Evolutionary conservation across 2,888 invertebrate species (phyloP).

Genomic region (Andrena trimmerana): DNA sequence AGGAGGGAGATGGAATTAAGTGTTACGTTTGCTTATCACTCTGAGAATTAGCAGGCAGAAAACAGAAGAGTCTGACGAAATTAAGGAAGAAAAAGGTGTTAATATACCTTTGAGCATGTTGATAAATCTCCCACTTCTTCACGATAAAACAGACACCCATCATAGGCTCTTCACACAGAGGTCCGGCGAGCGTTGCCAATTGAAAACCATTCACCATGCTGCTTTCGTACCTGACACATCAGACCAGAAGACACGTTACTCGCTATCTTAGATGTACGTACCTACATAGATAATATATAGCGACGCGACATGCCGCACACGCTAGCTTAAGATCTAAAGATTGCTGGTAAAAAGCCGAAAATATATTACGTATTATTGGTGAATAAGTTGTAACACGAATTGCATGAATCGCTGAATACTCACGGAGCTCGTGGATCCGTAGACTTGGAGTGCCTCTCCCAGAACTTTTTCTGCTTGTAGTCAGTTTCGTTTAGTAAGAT

Average conservation of each 20-base stretch:
- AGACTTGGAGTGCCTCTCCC: conserved; percentile 80
- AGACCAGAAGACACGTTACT: not conserved
- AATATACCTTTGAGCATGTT: conserved; percentile 74
- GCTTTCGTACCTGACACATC: conserved; percentile 87
- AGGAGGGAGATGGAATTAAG: not conserved
- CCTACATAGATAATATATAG: too few relatives aligned
- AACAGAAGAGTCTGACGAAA: not conserved
- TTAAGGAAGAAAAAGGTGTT: not conserved
- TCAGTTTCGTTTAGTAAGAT: conserved; percentile 93
- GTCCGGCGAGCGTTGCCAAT: conserved; percentile 94
- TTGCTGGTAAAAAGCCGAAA: not conserved
- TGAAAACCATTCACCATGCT: conserved; percentile 95
- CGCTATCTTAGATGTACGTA: not conserved
- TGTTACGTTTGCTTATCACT: too few relatives aligned
- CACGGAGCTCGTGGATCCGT: conserved; percentile 77
- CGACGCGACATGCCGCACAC: not conserved
- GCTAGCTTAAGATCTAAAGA: not conserved
- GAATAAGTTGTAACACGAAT: too few relatives aligned
- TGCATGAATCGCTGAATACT: conserved; percentile 58
- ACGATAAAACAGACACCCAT: conserved; percentile 97
- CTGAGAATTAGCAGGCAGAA: not conserved
- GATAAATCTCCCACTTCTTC: conserved; percentile 90
- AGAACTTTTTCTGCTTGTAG: conserved; percentile 88
- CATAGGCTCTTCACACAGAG: conserved; percentile 98
- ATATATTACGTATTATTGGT: not conserved